Conservation (phyloP, 2,113 vertebrate species). For the Cercopithecus mona region DNA sequence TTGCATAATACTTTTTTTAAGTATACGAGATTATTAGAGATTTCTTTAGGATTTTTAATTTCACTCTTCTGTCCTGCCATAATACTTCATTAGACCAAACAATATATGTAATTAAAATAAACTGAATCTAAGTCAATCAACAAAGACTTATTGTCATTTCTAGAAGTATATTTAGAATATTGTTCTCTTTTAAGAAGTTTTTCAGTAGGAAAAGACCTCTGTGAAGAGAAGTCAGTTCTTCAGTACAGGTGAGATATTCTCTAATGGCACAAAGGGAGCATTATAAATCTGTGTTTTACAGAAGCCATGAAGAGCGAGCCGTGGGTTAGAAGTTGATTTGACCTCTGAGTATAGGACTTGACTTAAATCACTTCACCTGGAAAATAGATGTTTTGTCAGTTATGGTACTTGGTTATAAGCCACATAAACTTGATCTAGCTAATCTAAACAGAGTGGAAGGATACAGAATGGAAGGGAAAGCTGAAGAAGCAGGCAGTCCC, state of each 20-base stretch:
- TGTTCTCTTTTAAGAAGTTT: slow-evolving; percentile 8
- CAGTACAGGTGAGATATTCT: neutral
- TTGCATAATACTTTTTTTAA: slow-evolving; percentile 25
- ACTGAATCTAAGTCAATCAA: neutral
- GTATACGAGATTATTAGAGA: neutral
- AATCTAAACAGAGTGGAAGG: neutral
- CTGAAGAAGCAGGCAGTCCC: neutral
- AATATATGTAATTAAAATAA: slow-evolving; percentile 12
- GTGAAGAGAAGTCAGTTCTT: neutral
- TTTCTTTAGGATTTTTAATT: slow-evolving; percentile 32
- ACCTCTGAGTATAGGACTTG: neutral
- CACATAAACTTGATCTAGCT: neutral
- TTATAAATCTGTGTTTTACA: neutral
- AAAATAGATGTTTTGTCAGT: neutral
- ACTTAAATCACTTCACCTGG: neutral
- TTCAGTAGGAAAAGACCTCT: neutral
- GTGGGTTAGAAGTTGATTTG: neutral
- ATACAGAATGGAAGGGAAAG: neutral
- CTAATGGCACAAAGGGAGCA: neutral
- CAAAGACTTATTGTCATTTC: slow-evolving; percentile 23
- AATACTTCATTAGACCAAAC: neutral
- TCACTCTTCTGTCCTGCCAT: neutral
- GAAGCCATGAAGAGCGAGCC: neutral
- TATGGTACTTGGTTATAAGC: neutral
- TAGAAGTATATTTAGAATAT: slow-evolving; percentile 11